Conservation (phyloP, 2,797 vertebrate species). For the Glossophaga mutica region DNA sequence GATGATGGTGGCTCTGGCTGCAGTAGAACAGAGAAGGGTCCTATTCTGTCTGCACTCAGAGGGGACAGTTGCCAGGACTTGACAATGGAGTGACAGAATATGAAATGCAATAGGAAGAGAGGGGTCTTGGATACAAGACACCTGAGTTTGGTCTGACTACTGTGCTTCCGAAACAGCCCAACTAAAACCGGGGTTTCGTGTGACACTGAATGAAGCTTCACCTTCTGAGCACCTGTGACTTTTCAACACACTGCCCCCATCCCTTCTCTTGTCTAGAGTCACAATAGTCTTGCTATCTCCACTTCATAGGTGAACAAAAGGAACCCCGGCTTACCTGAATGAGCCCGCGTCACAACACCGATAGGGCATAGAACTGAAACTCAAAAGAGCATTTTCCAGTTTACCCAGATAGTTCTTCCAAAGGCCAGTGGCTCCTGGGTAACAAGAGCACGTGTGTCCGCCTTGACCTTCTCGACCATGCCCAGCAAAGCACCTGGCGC, state of each 20-base stretch:
- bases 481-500: background rate
- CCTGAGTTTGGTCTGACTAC: background rate
- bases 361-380: background rate
- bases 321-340: background rate
- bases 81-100: background rate
- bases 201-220: background rate
- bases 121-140: background rate
- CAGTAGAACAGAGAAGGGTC: background rate
- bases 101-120: background rate
- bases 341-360: background rate
- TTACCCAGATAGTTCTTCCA: background rate
- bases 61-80: background rate
- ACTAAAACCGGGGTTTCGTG: background rate
- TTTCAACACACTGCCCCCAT: background rate
- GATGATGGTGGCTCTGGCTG: rapidly evolving
- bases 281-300: background rate
- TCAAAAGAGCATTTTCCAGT: background rate
- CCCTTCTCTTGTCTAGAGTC: background rate
- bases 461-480: rapidly evolving
- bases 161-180: background rate
- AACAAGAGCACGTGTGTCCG: rapidly evolving
- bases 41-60: background rate
- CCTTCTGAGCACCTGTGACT: background rate
- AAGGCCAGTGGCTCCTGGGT: background rate
- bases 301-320: background rate